Percentiles rank a stretch among this genome's conserved stretches.
Evolutionary conservation across 2,888 invertebrate species (phyloP).

Genomic region (Hanleya hanleyi): DNA sequence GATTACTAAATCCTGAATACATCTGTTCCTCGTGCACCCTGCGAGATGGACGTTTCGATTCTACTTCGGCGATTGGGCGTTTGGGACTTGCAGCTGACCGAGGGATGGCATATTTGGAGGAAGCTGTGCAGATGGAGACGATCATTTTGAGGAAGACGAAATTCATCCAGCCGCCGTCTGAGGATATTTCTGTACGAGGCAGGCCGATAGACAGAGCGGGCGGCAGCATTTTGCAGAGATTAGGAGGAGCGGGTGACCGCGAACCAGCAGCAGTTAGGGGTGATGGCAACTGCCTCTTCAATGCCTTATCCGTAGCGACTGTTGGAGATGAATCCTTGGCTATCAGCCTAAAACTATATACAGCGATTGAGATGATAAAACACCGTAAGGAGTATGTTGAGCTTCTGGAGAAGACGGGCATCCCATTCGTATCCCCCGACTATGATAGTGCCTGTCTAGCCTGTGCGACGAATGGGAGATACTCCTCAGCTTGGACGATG

Average conservation of each 20-base stretch:
- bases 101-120: not conserved
- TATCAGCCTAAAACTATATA: not conserved
- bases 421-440: not conserved
- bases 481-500: not conserved
- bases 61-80: not conserved
- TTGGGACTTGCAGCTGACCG: not conserved
- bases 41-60: not conserved
- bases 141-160: not conserved
- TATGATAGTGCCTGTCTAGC: not conserved
- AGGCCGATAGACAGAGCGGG: not conserved
- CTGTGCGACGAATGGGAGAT: not conserved
- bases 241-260: not conserved
- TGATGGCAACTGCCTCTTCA: constrained; percentile 1
- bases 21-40: not conserved
- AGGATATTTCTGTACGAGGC: not conserved
- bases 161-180: not conserved
- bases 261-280: not conserved
- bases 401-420: not conserved
- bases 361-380: not conserved
- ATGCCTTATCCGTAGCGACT: not conserved
- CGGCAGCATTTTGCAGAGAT: not conserved
- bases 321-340: not conserved
- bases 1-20: not conserved
- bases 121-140: not conserved
- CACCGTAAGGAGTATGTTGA: not conserved